phyloP scores from a whole-genome alignment of 2,888 invertebrate species.

The Rhingia rostrata region DNA sequence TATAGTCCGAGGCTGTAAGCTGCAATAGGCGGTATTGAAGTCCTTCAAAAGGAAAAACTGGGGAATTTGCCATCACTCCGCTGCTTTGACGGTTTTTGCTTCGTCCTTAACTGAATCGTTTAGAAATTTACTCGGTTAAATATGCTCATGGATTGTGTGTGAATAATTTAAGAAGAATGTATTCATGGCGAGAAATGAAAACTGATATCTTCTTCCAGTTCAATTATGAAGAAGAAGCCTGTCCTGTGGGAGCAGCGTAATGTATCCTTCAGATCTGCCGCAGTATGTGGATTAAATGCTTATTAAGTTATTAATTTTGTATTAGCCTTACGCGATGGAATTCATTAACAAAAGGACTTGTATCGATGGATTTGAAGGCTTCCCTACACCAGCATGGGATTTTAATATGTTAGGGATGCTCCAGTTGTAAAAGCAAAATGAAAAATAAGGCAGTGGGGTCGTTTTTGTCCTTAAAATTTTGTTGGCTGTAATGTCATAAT shows the following conservation, averaged over 20 bases:
- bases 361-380: neutral
- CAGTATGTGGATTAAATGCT: slow-evolving; percentile 37
- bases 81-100: neutral
- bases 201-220: slow-evolving; percentile 48
- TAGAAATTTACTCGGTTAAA: slow-evolving; percentile 17
- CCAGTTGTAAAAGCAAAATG: neutral
- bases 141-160: slow-evolving; percentile 56
- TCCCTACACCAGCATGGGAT: neutral
- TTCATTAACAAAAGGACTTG: neutral
- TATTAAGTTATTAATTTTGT: slow-evolving; percentile 47
- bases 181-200: slow-evolving; percentile 45
- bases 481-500: too few species aligned
- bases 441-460: too few species aligned
- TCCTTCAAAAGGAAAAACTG: slow-evolving; percentile 46
- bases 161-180: slow-evolving; percentile 48
- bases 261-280: slow-evolving; percentile 6
- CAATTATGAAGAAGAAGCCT: slow-evolving; percentile 48
- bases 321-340: slow-evolving; percentile 26
- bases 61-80: slow-evolving; percentile 35
- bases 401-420: slow-evolving; percentile 20
- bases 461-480: too few species aligned
- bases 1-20: slow-evolving; percentile 25
- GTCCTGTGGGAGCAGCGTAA: slow-evolving; percentile 16
- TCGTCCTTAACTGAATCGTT: slow-evolving; percentile 4
- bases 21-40: slow-evolving; percentile 50